These are phyloP conservation scores for Tetraodon nigroviridis DNA, from an alignment of 2,113 vertebrate species.

Conservation along the genomic window DNA sequence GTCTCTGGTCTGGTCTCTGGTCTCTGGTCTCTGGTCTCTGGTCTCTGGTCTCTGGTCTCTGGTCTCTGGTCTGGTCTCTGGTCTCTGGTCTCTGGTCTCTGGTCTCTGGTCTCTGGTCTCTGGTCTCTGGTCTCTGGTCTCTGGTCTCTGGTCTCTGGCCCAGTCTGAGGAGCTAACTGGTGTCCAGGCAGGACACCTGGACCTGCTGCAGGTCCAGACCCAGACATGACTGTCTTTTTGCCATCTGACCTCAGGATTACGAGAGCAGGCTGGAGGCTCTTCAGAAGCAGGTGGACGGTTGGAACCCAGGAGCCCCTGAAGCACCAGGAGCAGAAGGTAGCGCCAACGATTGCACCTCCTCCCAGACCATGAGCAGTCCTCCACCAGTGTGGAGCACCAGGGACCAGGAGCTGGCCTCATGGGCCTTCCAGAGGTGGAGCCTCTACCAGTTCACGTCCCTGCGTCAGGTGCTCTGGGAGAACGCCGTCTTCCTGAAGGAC, in stretches of 20 bases:
- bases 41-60: too few relatives aligned
- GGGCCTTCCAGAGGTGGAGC: slow-evolving; percentile 95
- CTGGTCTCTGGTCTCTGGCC: too few relatives aligned
- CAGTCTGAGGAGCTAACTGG: too few relatives aligned
- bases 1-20: too few relatives aligned
- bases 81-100: too few relatives aligned
- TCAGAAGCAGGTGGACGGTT: slow-evolving; percentile 93
- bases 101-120: too few relatives aligned
- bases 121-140: too few relatives aligned
- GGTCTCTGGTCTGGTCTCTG: too few relatives aligned
- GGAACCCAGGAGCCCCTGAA: slow-evolving; percentile 82
- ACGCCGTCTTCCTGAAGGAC: slow-evolving; percentile 95
- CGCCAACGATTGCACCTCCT: too few relatives aligned
- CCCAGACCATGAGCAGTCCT: neutral
- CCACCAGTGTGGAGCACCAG: slow-evolving; percentile 75
- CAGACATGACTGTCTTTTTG: neutral
- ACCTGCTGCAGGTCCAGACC: too few relatives aligned
- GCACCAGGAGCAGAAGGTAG: slow-evolving; percentile 93
- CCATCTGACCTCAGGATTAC: slow-evolving; percentile 82
- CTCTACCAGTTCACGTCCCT: slow-evolving; percentile 98
- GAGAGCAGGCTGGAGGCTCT: slow-evolving; percentile 94
- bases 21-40: too few relatives aligned
- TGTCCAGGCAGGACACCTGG: too few relatives aligned
- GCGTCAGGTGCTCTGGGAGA: slow-evolving; percentile 92
- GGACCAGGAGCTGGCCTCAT: slow-evolving; percentile 88